Evolutionary conservation across 2,113 vertebrate genomes (phyloP).

Genomic region (Tympanuchus pallidicinctus): DNA sequence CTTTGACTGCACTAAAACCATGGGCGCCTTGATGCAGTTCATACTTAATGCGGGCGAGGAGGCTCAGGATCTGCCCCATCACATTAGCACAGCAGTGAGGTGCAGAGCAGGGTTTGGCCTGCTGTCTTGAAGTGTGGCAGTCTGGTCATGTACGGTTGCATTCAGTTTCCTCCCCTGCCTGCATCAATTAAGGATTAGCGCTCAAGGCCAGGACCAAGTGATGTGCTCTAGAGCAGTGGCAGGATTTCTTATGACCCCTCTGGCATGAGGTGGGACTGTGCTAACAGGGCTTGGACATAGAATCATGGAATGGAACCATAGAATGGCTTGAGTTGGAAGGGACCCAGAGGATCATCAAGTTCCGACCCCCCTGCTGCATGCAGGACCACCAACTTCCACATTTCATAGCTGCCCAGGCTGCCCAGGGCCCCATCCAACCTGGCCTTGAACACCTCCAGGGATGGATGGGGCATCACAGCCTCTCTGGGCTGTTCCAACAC

Average conservation of each 20-base stretch:
- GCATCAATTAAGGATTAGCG: not conserved
- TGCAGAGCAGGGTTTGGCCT: not conserved
- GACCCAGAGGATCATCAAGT: no score
- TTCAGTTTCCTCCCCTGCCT: not conserved
- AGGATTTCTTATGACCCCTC: not conserved
- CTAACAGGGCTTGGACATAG: not conserved
- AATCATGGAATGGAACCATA: no score
- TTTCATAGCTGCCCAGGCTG: no score
- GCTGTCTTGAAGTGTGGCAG: not conserved
- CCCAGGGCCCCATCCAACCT: no score
- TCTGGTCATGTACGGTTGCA: not conserved
- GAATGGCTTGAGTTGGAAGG: no score
- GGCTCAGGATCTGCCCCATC: not conserved
- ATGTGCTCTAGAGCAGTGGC: not conserved
- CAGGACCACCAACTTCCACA: no score
- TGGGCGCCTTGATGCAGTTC: not conserved
- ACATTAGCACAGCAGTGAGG: not conserved
- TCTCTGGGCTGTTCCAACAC: no score
- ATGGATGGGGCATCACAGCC: no score
- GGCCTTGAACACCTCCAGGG: no score
- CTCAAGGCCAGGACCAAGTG: not conserved
- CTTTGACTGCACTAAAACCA: accelerated
- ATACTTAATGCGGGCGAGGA: no score
- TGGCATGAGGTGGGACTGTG: accelerated
- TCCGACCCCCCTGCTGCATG: no score